Conservation (phyloP, 2,888 invertebrate genomes). For the Dasysyrphus tricinctus region DNA sequence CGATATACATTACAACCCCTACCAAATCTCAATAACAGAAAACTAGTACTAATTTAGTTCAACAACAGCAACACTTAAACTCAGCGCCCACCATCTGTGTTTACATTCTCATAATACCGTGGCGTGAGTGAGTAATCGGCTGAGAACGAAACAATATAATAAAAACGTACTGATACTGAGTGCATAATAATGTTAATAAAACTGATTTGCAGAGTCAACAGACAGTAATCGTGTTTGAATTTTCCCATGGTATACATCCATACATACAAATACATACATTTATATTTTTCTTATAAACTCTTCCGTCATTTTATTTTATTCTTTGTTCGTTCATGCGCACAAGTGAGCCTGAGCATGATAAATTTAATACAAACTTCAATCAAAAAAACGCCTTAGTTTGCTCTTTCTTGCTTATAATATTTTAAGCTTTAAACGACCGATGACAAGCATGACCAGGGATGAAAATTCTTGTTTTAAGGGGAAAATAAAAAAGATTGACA, state of each 20-base stretch:
- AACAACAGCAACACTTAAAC: constrained; percentile 56
- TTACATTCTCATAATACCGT: constrained; percentile 63
- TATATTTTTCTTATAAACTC: constrained; percentile 23
- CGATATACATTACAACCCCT: too few species aligned
- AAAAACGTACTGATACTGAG: constrained; percentile 74
- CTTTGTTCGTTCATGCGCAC: constrained; percentile 65
- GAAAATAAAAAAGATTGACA: neutral
- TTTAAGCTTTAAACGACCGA: constrained; percentile 6
- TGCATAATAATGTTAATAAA: constrained; percentile 76
- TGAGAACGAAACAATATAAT: constrained; percentile 74
- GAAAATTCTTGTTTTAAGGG: neutral
- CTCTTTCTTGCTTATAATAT: constrained; percentile 36
- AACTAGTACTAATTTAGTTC: constrained; percentile 4
- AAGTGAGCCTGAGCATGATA: constrained; percentile 47
- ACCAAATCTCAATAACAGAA: neutral
- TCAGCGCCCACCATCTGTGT: constrained; percentile 44
- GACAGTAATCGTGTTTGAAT: constrained; percentile 72
- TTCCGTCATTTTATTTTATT: constrained; percentile 54
- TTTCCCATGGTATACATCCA: constrained; percentile 53
- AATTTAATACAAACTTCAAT: constrained; percentile 23
- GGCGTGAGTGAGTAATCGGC: constrained; percentile 69
- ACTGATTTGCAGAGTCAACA: constrained; percentile 76
- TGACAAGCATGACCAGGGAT: neutral
- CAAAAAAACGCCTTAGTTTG: constrained; percentile 12
- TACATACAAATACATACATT: neutral